Conservation (phyloP, 2,113 vertebrate species). For the Agapornis roseicollis region DNA sequence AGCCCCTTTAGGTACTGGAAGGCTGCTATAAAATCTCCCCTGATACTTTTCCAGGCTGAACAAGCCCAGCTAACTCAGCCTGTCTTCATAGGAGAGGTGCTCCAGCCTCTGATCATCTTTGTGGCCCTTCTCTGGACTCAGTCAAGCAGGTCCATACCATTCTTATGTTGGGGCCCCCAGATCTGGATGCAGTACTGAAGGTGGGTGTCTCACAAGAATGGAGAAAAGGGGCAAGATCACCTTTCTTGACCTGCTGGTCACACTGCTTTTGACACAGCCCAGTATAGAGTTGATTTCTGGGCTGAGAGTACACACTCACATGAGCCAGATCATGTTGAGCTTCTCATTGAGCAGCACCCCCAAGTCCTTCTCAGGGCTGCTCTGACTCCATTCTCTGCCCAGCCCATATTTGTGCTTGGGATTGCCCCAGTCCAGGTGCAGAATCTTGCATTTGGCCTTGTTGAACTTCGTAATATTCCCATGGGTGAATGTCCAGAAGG, state of each 20-base stretch:
- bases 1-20: not conserved
- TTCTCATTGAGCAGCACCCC: not conserved
- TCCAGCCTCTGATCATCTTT: not conserved
- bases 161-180: not conserved
- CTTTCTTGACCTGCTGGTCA: not conserved
- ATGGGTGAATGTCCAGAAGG: not conserved
- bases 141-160: not conserved
- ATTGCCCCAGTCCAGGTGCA: not conserved
- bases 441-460: not conserved
- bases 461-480: not conserved
- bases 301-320: not conserved
- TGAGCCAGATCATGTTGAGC: not conserved
- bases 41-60: not conserved
- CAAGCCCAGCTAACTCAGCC: not conserved
- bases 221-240: not conserved
- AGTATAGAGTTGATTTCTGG: not conserved
- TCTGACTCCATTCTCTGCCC: not conserved
- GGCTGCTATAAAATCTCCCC: not conserved
- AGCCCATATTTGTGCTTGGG: not conserved
- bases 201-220: not conserved
- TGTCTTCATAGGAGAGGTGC: not conserved
- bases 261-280: not conserved
- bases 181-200: not conserved
- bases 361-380: not conserved
- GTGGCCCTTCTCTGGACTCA: not conserved